A percentile compares a stretch with the other conserved stretches of the same genome.
Conservation (phyloP, 2,113 vertebrate genomes). For the Coregonus clupeaformis region DNA sequence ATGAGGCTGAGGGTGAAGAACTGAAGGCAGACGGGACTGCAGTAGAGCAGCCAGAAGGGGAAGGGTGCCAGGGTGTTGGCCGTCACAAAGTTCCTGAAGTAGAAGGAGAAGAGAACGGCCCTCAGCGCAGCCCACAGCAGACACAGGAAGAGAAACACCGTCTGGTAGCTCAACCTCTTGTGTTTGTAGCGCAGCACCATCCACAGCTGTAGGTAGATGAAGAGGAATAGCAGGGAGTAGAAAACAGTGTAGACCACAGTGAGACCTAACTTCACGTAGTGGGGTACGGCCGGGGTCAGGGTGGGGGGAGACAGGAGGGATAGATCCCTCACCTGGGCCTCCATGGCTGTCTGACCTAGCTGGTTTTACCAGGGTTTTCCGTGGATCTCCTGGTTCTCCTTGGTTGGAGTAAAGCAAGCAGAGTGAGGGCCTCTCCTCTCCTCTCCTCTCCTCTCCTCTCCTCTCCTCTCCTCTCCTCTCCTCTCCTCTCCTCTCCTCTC, state of each 20-base stretch:
- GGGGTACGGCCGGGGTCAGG: slow-evolving; percentile 86
- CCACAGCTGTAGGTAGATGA: slow-evolving; percentile 94
- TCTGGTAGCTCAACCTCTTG: slow-evolving; percentile 96
- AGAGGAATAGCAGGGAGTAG: slow-evolving; percentile 92
- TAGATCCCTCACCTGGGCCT: slow-evolving; percentile 51
- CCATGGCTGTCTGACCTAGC: slow-evolving; percentile 49
- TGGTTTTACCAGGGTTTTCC: neutral
- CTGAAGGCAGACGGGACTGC: slow-evolving; percentile 96
- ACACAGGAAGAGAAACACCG: slow-evolving; percentile 95
- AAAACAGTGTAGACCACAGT: slow-evolving; percentile 90
- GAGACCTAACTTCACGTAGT: slow-evolving; percentile 88
- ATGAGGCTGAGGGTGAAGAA: slow-evolving; percentile 97
- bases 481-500: no score
- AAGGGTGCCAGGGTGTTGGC: slow-evolving; percentile 90
- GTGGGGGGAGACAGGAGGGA: slow-evolving; percentile 76
- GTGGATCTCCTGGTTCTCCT: neutral
- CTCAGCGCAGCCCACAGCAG: slow-evolving; percentile 94
- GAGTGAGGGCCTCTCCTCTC: neutral
- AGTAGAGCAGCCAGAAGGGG: slow-evolving; percentile 96
- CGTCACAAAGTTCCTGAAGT: slow-evolving; percentile 90
- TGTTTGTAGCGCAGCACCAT: slow-evolving; percentile 91
- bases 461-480: slow-evolving; percentile 4
- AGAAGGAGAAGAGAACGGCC: slow-evolving; percentile 95
- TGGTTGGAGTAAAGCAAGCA: neutral
- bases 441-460: no score